Evolutionary conservation across 2,888 invertebrate genomes (phyloP).

Genomic region (Venusia cambrica): DNA sequence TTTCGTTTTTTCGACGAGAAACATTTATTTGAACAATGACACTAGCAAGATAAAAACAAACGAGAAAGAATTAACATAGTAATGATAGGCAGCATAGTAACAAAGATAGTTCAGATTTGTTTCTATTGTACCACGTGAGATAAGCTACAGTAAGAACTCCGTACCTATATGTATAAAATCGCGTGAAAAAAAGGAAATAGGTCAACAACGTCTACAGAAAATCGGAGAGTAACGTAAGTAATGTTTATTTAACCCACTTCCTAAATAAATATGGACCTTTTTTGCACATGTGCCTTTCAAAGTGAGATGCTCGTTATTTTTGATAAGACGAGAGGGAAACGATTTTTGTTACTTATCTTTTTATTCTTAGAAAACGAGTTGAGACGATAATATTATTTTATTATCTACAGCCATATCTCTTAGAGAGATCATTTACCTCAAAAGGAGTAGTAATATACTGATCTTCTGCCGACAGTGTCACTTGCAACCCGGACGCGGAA

Average conservation of each 20-base stretch:
- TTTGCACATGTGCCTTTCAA: conserved; percentile 18
- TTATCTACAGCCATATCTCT: conserved; percentile 47
- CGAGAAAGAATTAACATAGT: no score
- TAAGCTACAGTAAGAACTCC: no score
- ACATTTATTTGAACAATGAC: no score
- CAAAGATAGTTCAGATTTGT: no score
- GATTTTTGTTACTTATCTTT: conserved; percentile 7
- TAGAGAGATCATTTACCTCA: conserved; percentile 34
- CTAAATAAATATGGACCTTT: conserved; percentile 29
- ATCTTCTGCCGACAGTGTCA: no score
- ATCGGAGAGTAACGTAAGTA: conserved; percentile 19
- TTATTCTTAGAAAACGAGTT: conserved; percentile 38
- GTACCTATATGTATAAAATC: conserved; percentile 10
- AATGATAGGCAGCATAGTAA: no score
- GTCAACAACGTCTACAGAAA: conserved; percentile 23
- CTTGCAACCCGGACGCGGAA: no score
- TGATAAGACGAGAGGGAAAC: conserved; percentile 13
- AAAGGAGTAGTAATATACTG: no score
- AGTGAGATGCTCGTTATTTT: conserved; percentile 19
- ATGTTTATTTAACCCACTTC: conserved; percentile 25
- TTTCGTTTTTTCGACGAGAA: no score
- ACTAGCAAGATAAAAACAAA: no score
- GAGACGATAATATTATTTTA: conserved; percentile 42
- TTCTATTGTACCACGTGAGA: no score
- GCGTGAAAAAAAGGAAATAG: conserved; percentile 15